Base-by-base conservation (phyloP, 2,113 vertebrate genomes). In the Gobio gobio region DNA sequence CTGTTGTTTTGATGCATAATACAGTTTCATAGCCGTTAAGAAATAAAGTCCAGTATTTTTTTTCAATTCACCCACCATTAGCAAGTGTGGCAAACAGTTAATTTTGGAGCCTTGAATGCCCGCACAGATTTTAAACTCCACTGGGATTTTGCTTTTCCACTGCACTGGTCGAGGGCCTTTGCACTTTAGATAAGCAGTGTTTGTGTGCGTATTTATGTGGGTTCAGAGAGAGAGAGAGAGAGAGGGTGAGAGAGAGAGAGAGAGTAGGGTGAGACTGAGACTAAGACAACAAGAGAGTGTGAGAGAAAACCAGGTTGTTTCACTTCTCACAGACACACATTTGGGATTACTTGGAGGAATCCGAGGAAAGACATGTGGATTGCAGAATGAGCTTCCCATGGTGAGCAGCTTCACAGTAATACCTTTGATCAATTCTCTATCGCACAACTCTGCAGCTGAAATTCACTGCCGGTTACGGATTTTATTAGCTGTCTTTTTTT, bases 381-480 rank as follows among this genome's bases (percentile, higher is more conserved):
- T 43, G 49, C 75, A 86, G 81, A 90, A 94, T 93, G 93, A 95
- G 83, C 89, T 90, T 92, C 76, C 90, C 91, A 36, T 91, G 94
- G 94, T 95, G 93, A 94, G 94, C 59, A 59, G 33, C 22, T 68
- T 72, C 22, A n/a, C 80, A 56, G 29, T 68, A 51, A 68, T 81
- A 68, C 61, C 43, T 81, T 66, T 68, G 78, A 81, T 66, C 61
- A 47, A 29, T 79, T 79, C 58, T 79, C 78, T 47, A 47, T 63
- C n/a, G n/a, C 77, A 59, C 76, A 78, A 45, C 13, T 2, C 6
- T 14, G 75, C 76, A 78, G 12, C 56, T 14, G 54, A 59, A 33
- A 78, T 59, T 22, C 13, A 2, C 54, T 16, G 76, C 33, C 22
- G 0, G 22, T 40, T 58, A 79, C 40, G 0, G 3, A 26, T 79